Conservation (phyloP, 2,888 invertebrate species). For the Epistrophe eligans region DNA sequence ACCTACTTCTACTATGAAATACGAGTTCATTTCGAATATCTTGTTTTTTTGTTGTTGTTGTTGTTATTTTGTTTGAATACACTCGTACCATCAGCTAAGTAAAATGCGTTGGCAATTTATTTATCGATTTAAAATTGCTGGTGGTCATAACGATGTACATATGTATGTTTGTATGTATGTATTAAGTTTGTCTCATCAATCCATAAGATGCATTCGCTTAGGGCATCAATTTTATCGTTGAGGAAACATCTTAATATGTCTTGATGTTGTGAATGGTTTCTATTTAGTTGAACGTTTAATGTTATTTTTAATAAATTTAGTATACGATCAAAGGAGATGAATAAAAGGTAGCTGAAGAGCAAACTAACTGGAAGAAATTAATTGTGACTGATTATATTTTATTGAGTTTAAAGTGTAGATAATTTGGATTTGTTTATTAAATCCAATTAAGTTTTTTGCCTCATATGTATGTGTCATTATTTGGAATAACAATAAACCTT, state of each 20-base stretch:
- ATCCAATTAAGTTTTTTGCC: neutral
- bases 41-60: slow-evolving; percentile 24
- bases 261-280: slow-evolving; percentile 28
- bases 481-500: too few relatives aligned
- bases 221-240: slow-evolving; percentile 40
- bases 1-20: neutral
- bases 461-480: neutral
- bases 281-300: neutral
- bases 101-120: slow-evolving; percentile 60
- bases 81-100: neutral
- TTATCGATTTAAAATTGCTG: slow-evolving; percentile 59
- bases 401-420: slow-evolving; percentile 34
- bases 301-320: neutral
- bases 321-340: neutral
- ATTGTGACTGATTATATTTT: slow-evolving; percentile 58
- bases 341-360: neutral
- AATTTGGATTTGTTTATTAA: neutral
- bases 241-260: slow-evolving; percentile 51
- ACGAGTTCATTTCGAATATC: slow-evolving; percentile 28
- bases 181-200: slow-evolving; percentile 40
- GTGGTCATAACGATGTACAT: too few relatives aligned
- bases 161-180: neutral
- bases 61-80: neutral
- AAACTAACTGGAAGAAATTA: slow-evolving; percentile 12
- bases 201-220: slow-evolving; percentile 28